Evolutionary conservation across 1,140 invertebrate species (phyloP), one percentile per base, ranked within the genome.

Genomic region (Zaprionus capensis): DNA sequence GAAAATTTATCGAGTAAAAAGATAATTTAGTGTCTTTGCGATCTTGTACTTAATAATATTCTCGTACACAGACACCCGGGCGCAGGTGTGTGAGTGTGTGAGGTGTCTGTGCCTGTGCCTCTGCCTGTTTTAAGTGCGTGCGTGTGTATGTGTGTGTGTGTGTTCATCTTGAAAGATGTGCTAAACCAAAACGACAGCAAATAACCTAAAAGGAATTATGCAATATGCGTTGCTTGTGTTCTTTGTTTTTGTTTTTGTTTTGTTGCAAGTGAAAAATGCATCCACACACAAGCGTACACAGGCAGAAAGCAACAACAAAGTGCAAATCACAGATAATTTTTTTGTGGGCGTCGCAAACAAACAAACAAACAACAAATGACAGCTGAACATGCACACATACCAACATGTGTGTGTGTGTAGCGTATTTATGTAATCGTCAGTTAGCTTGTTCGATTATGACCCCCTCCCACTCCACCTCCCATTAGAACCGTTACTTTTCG

Each of bases 171-270:
- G 22, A 63, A 69, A 56, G 65, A 75, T 70, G 66, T 69, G 72
- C 72, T 75, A 63, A 75, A 34, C 31, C 9, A 34, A 34, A 34
- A 75, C 51, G n/a, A 11, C n/a, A 17, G n/a, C 65, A 62, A 75
- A 70, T 70, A 75, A 75, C 72, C 72, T 75, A 70, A 70, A 75
- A 70, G 38, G 66, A 70, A 75, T 75, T 75, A 75, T 75, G 72
- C 72, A 75, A 75, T 46, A 46, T 75, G 66, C 41, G 70, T 63
- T 53, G 64, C 71, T 73, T 73, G 34, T 12, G 65, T 38, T 56
- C 17, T 36, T 68, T 24, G 46, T 72, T 76, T 67, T 44, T 44
- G 38, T 44, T 44, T 51, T 80, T 82, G 9, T 34, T 34, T 34
- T 34, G 31, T 34, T 34, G 76, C 72, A 68, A 80, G 63, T 70